A percentile compares a stretch with the other conserved stretches of the same genome.
Conservation (phyloP, 2,797 vertebrate genomes). For the Syngnathus rostellatus region DNA sequence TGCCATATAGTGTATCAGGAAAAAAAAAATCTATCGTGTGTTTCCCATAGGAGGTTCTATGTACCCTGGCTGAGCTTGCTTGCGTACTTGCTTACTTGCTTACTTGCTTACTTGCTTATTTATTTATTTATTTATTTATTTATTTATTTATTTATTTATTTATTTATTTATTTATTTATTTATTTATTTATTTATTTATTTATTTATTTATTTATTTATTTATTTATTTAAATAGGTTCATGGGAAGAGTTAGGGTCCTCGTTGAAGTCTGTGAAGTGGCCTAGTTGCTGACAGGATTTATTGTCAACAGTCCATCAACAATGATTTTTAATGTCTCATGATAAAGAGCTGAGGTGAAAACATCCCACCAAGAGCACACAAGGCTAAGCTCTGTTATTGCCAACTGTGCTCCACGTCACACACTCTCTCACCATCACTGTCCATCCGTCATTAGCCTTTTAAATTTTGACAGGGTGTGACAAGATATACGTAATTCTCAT, state of each 20-base stretch:
- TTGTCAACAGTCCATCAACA: conserved; percentile 53
- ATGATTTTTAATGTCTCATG: conserved; percentile 66
- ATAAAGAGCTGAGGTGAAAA: conserved; percentile 64
- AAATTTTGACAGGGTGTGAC: background rate
- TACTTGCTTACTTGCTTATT: too few species aligned
- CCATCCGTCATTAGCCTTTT: conserved; percentile 16
- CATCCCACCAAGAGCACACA: conserved; percentile 48
- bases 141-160: too few species aligned
- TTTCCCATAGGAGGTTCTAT: conserved; percentile 25
- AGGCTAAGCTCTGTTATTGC: conserved; percentile 47
- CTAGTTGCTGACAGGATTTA: conserved; percentile 62
- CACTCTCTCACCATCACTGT: conserved; percentile 15
- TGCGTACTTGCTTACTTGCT: too few species aligned
- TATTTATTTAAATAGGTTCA: background rate
- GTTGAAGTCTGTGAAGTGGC: conserved; percentile 53
- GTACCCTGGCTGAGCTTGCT: too few species aligned
- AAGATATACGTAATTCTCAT: background rate
- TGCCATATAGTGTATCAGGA: background rate
- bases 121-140: too few species aligned
- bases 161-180: too few species aligned
- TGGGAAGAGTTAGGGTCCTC: conserved; percentile 46
- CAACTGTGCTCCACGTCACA: conserved; percentile 19
- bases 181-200: too few species aligned
- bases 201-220: too few species aligned
- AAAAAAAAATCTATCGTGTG: conserved; percentile 5